A percentile compares a stretch with the other conserved stretches of the same genome.
Conservation (phyloP, 2,888 invertebrate species). For the Eudasyphora cyanicolor region DNA sequence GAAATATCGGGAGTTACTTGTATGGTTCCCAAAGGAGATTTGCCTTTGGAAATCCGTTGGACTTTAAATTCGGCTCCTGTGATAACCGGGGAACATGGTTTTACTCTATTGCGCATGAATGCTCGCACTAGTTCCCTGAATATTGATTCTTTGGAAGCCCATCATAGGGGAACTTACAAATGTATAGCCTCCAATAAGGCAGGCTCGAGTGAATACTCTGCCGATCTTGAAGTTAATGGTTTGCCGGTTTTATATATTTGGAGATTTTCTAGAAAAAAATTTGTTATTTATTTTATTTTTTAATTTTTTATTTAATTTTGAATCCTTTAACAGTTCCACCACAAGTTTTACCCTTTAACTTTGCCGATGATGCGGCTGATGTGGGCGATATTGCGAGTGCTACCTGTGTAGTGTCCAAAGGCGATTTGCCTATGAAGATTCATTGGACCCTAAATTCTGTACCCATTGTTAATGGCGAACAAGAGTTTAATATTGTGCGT, state of each 20-base stretch:
- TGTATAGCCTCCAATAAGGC: conserved; percentile 88
- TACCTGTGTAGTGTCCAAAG: conserved; percentile 86
- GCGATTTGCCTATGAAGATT: conserved; percentile 89
- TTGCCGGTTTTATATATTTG: conserved; percentile 62
- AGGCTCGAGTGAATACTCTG: conserved; percentile 85
- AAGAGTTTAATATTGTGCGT: conserved; percentile 79
- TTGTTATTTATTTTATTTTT: conserved; percentile 3
- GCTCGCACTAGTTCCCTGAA: conserved; percentile 80
- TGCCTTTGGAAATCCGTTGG: conserved; percentile 86
- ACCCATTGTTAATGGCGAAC: conserved; percentile 79
- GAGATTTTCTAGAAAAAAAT: conserved; percentile 9
- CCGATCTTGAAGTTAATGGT: conserved; percentile 84
- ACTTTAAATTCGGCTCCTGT: conserved; percentile 83
- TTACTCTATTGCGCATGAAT: conserved; percentile 78
- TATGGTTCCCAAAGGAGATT: conserved; percentile 86
- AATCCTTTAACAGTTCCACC: conserved; percentile 76
- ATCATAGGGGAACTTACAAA: conserved; percentile 88
- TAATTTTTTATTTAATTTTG: conserved; percentile 32
- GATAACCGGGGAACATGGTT: conserved; percentile 79
- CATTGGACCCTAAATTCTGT: conserved; percentile 84
- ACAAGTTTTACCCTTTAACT: conserved; percentile 79
- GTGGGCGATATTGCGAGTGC: conserved; percentile 87
- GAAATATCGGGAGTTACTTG: conserved; percentile 87
- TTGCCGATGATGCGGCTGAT: conserved; percentile 81
- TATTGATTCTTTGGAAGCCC: conserved; percentile 84